Percentiles rank a stretch among this genome's conserved stretches.
Conservation (phyloP, 64 coral and sea anemone species). For the Pachyseris speciosa region DNA sequence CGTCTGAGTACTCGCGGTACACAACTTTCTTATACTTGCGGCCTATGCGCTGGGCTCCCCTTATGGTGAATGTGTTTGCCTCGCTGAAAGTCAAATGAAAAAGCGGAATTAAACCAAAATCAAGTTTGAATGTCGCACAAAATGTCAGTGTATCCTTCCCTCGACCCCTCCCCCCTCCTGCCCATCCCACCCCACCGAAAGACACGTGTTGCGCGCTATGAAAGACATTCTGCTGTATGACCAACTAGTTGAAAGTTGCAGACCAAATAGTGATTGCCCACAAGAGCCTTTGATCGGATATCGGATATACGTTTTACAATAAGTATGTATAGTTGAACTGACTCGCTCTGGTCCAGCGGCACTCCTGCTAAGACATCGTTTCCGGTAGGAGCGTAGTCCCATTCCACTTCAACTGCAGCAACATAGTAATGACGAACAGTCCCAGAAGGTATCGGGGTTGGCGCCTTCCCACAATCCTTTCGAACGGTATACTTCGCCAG, state of each 20-base stretch:
- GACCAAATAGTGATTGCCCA: no score
- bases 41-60: constrained; percentile 61
- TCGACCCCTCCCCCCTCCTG: no score
- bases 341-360: constrained; percentile 57
- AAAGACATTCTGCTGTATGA: no score
- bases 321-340: neutral
- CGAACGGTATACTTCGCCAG: constrained; percentile 78
- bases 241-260: no score
- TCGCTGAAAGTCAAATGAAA: constrained; percentile 34
- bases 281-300: no score
- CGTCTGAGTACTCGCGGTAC: constrained; percentile 61
- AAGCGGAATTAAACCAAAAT: neutral
- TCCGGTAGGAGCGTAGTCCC: constrained; percentile 79
- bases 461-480: constrained; percentile 13
- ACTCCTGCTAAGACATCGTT: constrained; percentile 31
- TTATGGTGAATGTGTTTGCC: constrained; percentile 44
- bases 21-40: constrained; percentile 79
- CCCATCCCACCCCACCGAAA: no score
- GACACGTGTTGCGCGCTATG: no score
- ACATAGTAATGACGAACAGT: constrained; percentile 43
- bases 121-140: no score
- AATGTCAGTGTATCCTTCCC: no score
- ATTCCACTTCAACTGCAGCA: constrained; percentile 57
- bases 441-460: neutral
- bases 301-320: no score